phyloP scores from a whole-genome alignment of 2,797 vertebrate species.

The Pempheris klunzingeri region DNA sequence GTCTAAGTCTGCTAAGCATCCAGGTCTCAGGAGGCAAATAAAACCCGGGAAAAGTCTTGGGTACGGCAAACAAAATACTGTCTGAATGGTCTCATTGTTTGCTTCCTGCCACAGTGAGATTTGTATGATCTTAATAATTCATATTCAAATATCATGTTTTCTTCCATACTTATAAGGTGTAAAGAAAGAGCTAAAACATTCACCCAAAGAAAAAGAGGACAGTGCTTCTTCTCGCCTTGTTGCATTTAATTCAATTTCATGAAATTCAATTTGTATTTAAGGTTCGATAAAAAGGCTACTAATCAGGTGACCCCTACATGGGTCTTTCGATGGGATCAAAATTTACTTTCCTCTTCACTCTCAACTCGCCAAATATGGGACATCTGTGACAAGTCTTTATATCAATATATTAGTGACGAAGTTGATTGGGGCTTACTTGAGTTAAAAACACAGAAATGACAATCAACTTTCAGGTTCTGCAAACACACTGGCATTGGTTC shows the following conservation, averaged over 20 bases:
- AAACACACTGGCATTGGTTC: neutral
- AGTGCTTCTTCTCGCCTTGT: too few relatives aligned
- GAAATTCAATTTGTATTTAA: neutral
- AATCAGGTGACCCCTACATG: neutral
- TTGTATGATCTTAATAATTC: slow-evolving; percentile 21
- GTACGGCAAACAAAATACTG: slow-evolving; percentile 25
- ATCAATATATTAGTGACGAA: too few relatives aligned
- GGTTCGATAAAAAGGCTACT: neutral
- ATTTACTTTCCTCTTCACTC: too few relatives aligned
- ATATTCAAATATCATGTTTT: slow-evolving; percentile 29
- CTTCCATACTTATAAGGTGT: neutral
- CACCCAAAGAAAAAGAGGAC: neutral
- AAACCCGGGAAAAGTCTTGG: slow-evolving; percentile 25
- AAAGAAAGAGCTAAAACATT: neutral
- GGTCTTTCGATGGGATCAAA: neutral
- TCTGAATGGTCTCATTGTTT: slow-evolving; percentile 42
- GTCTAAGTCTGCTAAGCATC: slow-evolving; percentile 40
- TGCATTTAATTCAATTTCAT: neutral
- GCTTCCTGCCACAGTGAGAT: slow-evolving; percentile 32
- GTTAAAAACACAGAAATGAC: too few relatives aligned
- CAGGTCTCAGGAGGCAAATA: slow-evolving; percentile 13
- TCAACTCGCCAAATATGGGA: too few relatives aligned
- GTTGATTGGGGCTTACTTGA: too few relatives aligned
- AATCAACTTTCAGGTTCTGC: too few relatives aligned
- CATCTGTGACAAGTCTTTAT: too few relatives aligned